Evolutionary conservation across 2,797 vertebrate genomes (phyloP).

Genomic region (Esox lucius): DNA sequence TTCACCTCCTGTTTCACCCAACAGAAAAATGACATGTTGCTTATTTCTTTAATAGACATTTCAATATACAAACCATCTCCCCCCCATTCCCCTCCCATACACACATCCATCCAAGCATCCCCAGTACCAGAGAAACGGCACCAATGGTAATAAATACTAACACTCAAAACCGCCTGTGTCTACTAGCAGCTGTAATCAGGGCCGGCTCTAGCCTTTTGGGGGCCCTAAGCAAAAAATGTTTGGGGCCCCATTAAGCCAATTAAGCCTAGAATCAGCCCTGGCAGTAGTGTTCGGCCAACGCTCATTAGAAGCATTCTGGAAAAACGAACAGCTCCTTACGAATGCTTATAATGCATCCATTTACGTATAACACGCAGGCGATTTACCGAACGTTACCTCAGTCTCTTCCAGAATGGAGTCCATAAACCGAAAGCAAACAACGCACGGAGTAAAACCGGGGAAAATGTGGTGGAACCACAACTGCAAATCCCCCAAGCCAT

Average conservation of each 20-base stretch:
- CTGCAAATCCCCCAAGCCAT: neutral
- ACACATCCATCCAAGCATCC: conserved; percentile 34
- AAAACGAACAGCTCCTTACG: neutral
- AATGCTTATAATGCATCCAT: neutral
- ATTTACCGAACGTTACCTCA: too few relatives aligned
- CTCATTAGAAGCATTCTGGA: conserved; percentile 46
- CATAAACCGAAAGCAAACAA: neutral
- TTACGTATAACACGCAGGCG: neutral
- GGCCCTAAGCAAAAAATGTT: too few relatives aligned
- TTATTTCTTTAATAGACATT: conserved; percentile 69
- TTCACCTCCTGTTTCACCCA: neutral
- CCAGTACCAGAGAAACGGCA: conserved; percentile 43
- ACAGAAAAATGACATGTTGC: neutral
- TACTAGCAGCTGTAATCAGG: neutral
- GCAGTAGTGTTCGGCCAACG: conserved; percentile 47
- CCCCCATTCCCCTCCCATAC: conserved; percentile 43
- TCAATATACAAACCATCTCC: conserved; percentile 71
- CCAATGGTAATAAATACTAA: conserved; percentile 67
- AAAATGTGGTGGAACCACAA: neutral
- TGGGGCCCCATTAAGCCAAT: too few relatives aligned
- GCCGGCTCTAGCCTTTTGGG: too few relatives aligned
- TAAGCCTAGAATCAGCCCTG: too few relatives aligned
- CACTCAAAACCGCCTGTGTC: conserved; percentile 24
- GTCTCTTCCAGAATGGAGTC: neutral
- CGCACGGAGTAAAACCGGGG: neutral